Base-by-base conservation (phyloP, 37 sponge, comb jelly and placozoan genomes). In the Geodia barretti region DNA sequence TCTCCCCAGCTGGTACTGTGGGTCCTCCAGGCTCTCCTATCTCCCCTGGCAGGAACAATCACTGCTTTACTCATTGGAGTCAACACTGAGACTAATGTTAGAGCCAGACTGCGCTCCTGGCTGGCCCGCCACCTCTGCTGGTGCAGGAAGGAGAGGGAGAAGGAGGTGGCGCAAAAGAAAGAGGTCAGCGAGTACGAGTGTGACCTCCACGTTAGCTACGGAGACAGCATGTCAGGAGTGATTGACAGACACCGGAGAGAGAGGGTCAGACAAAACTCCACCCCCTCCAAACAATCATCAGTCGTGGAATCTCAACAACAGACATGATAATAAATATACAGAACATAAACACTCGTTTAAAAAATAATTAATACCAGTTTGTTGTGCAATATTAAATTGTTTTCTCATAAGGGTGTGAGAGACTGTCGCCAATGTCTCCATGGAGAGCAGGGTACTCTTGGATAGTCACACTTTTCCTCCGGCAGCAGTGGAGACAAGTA, bases 41-140 rank as follows among this genome's bases (percentile, higher is more conserved):
- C 60, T 32, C 75, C 75, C 31, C 31, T 74, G 3, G 75, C 75
- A 19, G 75, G 75, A 26, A 60, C 60, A 24, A 41, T 26, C 20
- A 39, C 39, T 3, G 72, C 72, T 38, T 20, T 72, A 19, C 23
- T 72, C n/a, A 41, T 41, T 25, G 75, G 26, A 33, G 19, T 74
- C 11, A 43, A 47, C 33, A 9, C 61, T 19, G 37, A 74, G 60
- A 74, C 59, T 23, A 54, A 11, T 1, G 41, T 21, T 14, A 19
- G 14, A 4, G 40, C 37, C 65, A 7, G 30, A 7, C 11, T 47
- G 54, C 7, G 54, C 11, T 47, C 54, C 11, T 47, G 54, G 54
- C 11, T 47, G 54, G 54, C 54, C 14, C 54, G 54, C 54, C 54
- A 47, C 54, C 7, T 14, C 54, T 14, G 14, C 14, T 14, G 14